Percentiles rank a stretch among this genome's conserved stretches.
Conservation (phyloP, 2,888 invertebrate species). For the Phasia obesa region DNA sequence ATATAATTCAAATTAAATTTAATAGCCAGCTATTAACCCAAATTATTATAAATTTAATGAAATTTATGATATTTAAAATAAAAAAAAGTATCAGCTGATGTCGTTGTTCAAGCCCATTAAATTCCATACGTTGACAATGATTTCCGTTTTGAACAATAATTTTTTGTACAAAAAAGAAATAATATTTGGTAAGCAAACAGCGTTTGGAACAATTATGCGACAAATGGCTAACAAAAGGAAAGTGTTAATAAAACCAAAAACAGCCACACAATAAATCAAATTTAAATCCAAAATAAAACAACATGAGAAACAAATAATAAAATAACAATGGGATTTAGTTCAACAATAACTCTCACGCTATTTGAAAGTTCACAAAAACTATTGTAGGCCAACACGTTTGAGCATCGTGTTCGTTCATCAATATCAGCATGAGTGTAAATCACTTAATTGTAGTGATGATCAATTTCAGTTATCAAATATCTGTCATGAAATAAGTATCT, state of each 20-base stretch:
- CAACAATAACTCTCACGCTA: slow-evolving; percentile 36
- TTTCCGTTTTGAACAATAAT: slow-evolving; percentile 33
- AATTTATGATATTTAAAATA: too few relatives aligned
- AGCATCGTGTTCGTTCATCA: slow-evolving; percentile 20
- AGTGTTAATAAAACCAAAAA: slow-evolving; percentile 45
- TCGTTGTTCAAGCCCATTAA: not conserved
- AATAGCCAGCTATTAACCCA: too few relatives aligned
- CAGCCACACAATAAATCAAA: slow-evolving; percentile 25
- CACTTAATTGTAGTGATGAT: slow-evolving; percentile 33
- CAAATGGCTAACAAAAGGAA: slow-evolving; percentile 55
- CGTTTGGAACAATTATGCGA: slow-evolving; percentile 57
- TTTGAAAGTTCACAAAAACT: slow-evolving; percentile 28
- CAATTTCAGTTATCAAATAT: slow-evolving; percentile 30
- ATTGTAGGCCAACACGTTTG: slow-evolving; percentile 26
- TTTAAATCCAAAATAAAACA: slow-evolving; percentile 25
- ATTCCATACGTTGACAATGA: slow-evolving; percentile 12
- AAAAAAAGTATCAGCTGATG: not conserved
- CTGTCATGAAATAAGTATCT: not conserved
- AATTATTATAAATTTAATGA: too few relatives aligned
- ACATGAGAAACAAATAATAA: not conserved
- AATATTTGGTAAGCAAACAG: slow-evolving; percentile 35
- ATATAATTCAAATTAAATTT: too few relatives aligned
- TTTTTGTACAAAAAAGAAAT: slow-evolving; percentile 6
- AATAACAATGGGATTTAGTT: slow-evolving; percentile 28
- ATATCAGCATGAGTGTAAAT: not conserved